Conservation (phyloP, 2,888 invertebrate species). For the Polyploca ridens region DNA sequence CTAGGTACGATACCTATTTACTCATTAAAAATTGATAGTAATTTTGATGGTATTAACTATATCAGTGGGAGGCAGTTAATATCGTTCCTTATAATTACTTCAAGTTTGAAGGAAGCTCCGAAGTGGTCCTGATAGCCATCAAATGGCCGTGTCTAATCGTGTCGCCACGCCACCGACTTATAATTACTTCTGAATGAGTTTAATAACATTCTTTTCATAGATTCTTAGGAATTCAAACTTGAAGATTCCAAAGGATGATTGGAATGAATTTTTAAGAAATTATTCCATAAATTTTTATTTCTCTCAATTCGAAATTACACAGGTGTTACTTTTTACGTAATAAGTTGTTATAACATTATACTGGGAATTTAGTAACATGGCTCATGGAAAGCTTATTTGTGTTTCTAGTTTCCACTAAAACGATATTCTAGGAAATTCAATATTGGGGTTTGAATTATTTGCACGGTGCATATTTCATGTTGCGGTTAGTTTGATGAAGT, state of each 20-base stretch:
- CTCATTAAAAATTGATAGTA: too few species aligned
- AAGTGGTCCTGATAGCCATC: slow-evolving; percentile 53
- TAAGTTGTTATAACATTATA: not conserved
- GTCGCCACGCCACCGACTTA: slow-evolving; percentile 44
- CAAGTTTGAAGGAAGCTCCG: slow-evolving; percentile 37
- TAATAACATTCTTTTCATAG: slow-evolving; percentile 50
- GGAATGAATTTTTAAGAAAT: slow-evolving; percentile 6
- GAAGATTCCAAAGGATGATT: slow-evolving; percentile 24
- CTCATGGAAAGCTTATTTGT: not conserved
- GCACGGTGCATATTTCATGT: not conserved
- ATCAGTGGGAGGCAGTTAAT: slow-evolving; percentile 25
- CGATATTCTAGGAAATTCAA: not conserved
- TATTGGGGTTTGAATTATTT: too few species aligned
- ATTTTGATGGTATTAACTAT: slow-evolving; percentile 9
- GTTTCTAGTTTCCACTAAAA: not conserved
- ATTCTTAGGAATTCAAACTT: slow-evolving; percentile 20
- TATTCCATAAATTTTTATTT: not conserved
- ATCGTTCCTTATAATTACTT: slow-evolving; percentile 35
- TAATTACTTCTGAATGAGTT: slow-evolving; percentile 63
- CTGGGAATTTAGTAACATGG: not conserved
- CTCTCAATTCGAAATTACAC: not conserved
- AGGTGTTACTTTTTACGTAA: not conserved
- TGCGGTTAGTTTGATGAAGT: not conserved
- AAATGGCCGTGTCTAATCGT: slow-evolving; percentile 56
- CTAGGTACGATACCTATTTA: too few species aligned